Evolutionary conservation across 1,140 invertebrate genomes (phyloP).

Genomic region (Coptotermes formosanus): DNA sequence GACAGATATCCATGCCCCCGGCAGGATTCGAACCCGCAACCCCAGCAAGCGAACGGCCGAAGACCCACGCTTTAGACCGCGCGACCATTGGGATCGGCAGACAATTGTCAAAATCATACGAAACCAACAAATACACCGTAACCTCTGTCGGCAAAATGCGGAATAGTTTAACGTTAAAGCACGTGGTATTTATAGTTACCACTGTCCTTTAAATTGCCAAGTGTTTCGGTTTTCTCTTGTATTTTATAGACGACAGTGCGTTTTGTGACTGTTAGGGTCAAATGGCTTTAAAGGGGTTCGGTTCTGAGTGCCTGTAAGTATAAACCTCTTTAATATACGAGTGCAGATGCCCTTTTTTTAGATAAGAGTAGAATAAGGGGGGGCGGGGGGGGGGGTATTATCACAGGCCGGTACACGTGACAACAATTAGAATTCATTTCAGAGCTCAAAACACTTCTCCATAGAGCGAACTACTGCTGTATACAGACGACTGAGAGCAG

Average conservation of each 20-base stretch:
- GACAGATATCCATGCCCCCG: too few relatives aligned
- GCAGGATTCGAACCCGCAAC: too few relatives aligned
- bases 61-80: too few relatives aligned
- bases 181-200: too few relatives aligned
- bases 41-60: too few relatives aligned
- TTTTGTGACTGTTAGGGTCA: background rate
- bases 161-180: too few relatives aligned
- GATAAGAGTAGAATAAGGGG: background rate
- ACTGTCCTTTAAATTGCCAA: too few relatives aligned
- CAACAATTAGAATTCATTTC: constrained; percentile 9
- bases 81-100: too few relatives aligned
- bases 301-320: background rate
- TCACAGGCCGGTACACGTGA: background rate
- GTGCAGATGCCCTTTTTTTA: background rate
- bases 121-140: too few relatives aligned
- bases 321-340: background rate
- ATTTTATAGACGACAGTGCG: background rate
- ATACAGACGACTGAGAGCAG: background rate
- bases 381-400: background rate
- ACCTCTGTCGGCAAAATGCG: too few relatives aligned
- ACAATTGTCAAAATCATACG: too few relatives aligned
- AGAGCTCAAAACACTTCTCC: background rate
- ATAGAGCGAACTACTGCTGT: background rate
- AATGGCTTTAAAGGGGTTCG: background rate
- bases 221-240: background rate